These are phyloP conservation scores for Saccopteryx leptura DNA, from an alignment of 2,113 vertebrate species.

Conservation along the genomic window DNA sequence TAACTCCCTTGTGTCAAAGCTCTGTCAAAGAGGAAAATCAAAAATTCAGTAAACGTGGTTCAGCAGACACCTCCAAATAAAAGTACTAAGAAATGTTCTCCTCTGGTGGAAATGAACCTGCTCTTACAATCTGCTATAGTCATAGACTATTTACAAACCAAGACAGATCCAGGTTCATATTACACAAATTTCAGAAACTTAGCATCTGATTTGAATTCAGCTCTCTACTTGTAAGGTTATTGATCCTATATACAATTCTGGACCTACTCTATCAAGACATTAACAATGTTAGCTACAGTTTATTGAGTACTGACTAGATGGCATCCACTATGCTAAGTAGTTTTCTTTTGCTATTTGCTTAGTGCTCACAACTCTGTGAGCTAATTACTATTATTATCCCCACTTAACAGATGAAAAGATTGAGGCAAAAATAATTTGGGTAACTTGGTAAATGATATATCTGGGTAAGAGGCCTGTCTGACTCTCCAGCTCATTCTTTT, in stretches of 20 bases:
- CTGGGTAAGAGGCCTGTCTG: neutral
- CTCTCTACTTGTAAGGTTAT: constrained; percentile 37
- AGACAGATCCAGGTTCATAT: neutral
- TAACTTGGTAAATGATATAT: neutral
- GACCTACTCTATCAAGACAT: constrained; percentile 19
- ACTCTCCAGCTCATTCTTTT: neutral
- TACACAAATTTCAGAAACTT: neutral
- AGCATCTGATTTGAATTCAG: constrained; percentile 52
- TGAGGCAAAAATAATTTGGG: neutral
- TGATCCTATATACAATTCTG: neutral
- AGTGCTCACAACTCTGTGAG: constrained; percentile 14
- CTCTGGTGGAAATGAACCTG: constrained; percentile 7
- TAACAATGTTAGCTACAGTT: neutral
- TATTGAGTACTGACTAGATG: neutral
- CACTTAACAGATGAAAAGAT: constrained; percentile 54
- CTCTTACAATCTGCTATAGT: constrained; percentile 39
- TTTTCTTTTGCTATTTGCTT: constrained; percentile 23
- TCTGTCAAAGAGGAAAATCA: neutral
- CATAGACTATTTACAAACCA: neutral
- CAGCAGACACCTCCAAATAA: neutral
- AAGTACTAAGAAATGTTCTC: constrained; percentile 45
- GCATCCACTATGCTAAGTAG: neutral
- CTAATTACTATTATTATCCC: constrained; percentile 49
- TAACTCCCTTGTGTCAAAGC: constrained; percentile 4
- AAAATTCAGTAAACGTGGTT: constrained; percentile 7